Conservation (phyloP, 1,140 invertebrate genomes). For the Stegodyphus mimosarum region DNA sequence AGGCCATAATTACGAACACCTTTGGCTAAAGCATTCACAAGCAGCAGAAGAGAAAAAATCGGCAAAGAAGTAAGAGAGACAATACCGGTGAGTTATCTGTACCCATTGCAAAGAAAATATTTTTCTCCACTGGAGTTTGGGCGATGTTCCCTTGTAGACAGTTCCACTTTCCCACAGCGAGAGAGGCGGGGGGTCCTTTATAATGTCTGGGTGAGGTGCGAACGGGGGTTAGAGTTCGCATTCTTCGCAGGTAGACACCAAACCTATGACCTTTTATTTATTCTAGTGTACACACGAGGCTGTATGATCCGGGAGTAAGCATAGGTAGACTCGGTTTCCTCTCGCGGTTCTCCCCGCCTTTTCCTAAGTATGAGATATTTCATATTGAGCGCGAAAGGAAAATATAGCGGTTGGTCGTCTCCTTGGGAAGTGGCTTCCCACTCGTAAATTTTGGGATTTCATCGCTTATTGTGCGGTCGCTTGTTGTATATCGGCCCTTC, state of each 20-base stretch:
- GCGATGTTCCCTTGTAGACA: background rate
- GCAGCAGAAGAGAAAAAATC: background rate
- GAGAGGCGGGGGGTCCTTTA: background rate
- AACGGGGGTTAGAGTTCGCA: slow-evolving; percentile 28
- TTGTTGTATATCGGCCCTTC: too few species aligned
- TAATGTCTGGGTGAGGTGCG: slow-evolving; percentile 24
- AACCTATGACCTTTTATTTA: slow-evolving; percentile 37
- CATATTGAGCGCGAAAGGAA: too few species aligned
- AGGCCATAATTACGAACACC: too few species aligned
- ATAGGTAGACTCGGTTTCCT: background rate
- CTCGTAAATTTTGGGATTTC: too few species aligned
- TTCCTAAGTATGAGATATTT: slow-evolving; percentile 2
- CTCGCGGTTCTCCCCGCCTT: background rate
- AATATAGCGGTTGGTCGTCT: too few species aligned
- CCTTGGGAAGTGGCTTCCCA: too few species aligned
- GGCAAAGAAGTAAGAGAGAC: background rate
- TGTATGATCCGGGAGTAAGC: slow-evolving; percentile 25
- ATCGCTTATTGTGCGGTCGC: too few species aligned
- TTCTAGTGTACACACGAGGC: slow-evolving; percentile 8
- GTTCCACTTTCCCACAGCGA: slow-evolving; percentile 14
- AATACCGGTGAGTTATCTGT: background rate
- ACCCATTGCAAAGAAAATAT: background rate
- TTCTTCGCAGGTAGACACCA: slow-evolving; percentile 30
- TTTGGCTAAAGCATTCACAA: too few species aligned
- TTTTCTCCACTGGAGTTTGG: background rate